These are phyloP conservation scores for Caenorhabditis afra DNA, from an alignment of 2,888 invertebrate species.

Conservation along the genomic window DNA sequence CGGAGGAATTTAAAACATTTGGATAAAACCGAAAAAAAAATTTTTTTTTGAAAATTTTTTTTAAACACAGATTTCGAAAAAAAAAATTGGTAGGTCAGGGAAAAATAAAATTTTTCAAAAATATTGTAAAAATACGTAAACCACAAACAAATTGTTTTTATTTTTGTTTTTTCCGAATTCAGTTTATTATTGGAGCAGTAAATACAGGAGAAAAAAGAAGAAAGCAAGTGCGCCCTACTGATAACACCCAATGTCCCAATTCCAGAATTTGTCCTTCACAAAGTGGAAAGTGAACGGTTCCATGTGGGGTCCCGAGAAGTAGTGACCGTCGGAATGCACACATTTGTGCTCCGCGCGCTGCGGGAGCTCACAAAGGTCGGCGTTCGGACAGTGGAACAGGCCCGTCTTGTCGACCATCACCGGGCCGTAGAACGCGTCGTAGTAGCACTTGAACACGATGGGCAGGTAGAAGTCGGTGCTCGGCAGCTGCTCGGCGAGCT, in stretches of 20 bases:
- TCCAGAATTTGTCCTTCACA: not conserved
- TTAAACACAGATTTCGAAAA: too few relatives aligned
- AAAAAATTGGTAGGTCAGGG: too few relatives aligned
- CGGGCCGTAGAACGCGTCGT: slow-evolving; percentile 45
- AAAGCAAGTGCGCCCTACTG: slow-evolving; percentile 4
- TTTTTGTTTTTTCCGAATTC: too few relatives aligned
- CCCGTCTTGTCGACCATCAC: slow-evolving; percentile 12
- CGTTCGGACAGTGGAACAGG: slow-evolving; percentile 34
- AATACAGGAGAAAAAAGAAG: not conserved
- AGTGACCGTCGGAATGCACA: slow-evolving; percentile 49
- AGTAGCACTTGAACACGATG: slow-evolving; percentile 54
- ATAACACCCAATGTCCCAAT: slow-evolving; percentile 32
- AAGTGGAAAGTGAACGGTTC: slow-evolving; percentile 50
- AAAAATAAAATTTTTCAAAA: too few relatives aligned
- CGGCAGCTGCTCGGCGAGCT: slow-evolving; percentile 27
- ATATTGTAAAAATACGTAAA: too few relatives aligned
- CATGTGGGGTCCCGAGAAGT: slow-evolving; percentile 48
- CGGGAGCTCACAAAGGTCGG: slow-evolving; percentile 46
- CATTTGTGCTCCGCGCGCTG: slow-evolving; percentile 45
- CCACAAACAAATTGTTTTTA: too few relatives aligned
- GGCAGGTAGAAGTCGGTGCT: slow-evolving; percentile 41
- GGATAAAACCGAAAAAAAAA: too few relatives aligned
- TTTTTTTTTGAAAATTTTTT: too few relatives aligned
- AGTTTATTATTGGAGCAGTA: not conserved
- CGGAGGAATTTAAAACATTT: too few relatives aligned